These are phyloP conservation scores for Acleris cristana DNA, from an alignment of 2,888 invertebrate species.

Conservation along the genomic window DNA sequence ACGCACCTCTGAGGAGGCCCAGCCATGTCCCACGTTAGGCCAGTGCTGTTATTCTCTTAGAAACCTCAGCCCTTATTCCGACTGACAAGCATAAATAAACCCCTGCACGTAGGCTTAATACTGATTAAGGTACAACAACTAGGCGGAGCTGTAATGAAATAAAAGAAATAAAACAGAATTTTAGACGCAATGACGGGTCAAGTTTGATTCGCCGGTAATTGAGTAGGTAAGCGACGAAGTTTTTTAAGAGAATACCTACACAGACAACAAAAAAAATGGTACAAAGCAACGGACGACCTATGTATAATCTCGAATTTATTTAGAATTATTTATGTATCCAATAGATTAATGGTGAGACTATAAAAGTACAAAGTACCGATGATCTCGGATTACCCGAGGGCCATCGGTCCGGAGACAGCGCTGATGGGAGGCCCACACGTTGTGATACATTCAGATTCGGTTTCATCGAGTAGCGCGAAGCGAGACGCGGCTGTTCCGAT, in stretches of 20 bases:
- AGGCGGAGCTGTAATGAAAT: no score
- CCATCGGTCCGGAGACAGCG: conserved; percentile 5
- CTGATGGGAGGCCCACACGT: background rate
- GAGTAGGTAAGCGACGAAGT: no score
- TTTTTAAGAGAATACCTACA: no score
- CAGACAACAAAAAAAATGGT: conserved; percentile 39
- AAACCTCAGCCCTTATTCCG: background rate
- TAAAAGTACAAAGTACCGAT: conserved; percentile 60
- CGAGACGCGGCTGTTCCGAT: conserved; percentile 11
- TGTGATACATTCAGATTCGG: conserved; percentile 11
- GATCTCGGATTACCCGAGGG: conserved; percentile 4
- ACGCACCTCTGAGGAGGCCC: conserved; percentile 86
- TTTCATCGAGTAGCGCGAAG: conserved; percentile 15
- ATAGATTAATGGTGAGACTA: conserved; percentile 60
- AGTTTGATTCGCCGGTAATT: no score
- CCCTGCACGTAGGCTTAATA: background rate
- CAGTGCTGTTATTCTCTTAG: background rate
- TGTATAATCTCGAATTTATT: conserved; percentile 60
- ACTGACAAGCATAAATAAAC: background rate
- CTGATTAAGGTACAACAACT: no score
- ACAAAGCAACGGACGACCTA: conserved; percentile 46
- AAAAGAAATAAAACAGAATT: background rate
- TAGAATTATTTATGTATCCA: conserved; percentile 64
- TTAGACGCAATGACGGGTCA: no score
- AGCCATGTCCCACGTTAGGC: conserved; percentile 42